Evolutionary conservation across 2,888 invertebrate species (phyloP), one percentile per base, ranked within the genome.

Genomic region (Volucella zonaria): DNA sequence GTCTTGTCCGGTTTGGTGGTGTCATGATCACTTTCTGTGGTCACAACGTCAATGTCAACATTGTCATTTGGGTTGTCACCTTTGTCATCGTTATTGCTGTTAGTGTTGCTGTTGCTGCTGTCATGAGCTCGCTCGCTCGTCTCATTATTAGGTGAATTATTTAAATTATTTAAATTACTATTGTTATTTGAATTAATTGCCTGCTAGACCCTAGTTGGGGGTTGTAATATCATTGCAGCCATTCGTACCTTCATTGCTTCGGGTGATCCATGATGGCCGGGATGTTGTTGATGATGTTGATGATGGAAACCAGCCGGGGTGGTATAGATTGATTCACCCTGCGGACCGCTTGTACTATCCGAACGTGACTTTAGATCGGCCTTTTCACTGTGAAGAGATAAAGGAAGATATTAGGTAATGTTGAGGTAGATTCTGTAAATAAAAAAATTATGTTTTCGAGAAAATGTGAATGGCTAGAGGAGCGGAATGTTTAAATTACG

Each of bases 181-280:
- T 87, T 87, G 77, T 87, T 87, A 78, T 87, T 87, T 49, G 87
- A 89, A 90, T 90, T 91, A 90, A 91, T 90, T 92, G 92, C 92
- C 92, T 92, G 92, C 92, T 92, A 92, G 92, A 95, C 96, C 93
- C 96, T 95, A 93, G 96, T 96, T 92, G 97, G 96, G 89, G 96
- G 96, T 93, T 96, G 96, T 92, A 96, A 94, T 93, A 96, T 96
- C 93, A 96, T 96, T 92, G 97, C 96, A 90, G 96, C 96, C 92
- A 96, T 95, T 93, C 96, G 96, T 93, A 97, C 96, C 95, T 96
- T 96, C 94, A 96, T 95, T 93, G 95, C 95, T 93, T 94, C 96
- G 90, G 95, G 96, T 91, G 94, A 94, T 91, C 92, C 90, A 89
- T 90, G 90, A 87, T 89, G 89, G 71, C 89, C 88, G 87, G 90